A percentile compares a stretch with the other conserved stretches of the same genome.
phyloP scores from a whole-genome alignment of 2,113 vertebrate species.

The Sclerurus mexicanus region DNA sequence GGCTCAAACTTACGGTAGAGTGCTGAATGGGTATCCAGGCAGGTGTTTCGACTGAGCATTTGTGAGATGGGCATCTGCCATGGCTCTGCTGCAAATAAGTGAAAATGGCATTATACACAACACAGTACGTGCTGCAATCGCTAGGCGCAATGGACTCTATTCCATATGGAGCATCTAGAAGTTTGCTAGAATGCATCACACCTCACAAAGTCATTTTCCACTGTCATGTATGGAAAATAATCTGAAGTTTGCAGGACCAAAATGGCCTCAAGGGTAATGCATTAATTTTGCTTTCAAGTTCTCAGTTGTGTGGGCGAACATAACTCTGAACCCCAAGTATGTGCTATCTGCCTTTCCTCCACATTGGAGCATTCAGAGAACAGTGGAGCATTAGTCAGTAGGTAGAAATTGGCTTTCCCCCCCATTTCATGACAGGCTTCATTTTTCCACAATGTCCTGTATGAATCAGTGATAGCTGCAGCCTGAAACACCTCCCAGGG shows the following conservation, averaged over 20 bases:
- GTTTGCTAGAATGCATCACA: neutral
- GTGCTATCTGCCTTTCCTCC: neutral
- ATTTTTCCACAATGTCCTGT: neutral
- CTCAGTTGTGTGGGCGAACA: neutral
- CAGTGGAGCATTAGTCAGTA: neutral
- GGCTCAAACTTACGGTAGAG: conserved; percentile 75
- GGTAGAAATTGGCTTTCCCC: neutral
- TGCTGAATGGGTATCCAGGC: conserved; percentile 81
- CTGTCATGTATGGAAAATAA: neutral
- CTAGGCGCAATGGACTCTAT: neutral
- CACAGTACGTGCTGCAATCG: neutral
- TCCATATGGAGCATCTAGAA: neutral
- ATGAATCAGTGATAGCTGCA: neutral
- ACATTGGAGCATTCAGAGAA: neutral
- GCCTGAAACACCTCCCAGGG: neutral
- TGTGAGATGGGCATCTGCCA: conserved; percentile 79
- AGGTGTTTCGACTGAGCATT: conserved; percentile 78
- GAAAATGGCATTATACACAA: conserved; percentile 64
- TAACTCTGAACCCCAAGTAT: neutral
- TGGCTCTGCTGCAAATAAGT: conserved; percentile 79
- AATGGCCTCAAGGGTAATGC: neutral
- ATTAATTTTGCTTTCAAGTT: neutral
- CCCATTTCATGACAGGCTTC: neutral
- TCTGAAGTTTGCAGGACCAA: neutral
- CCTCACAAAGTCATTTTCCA: neutral